A percentile compares a stretch with the other conserved stretches of the same genome.
These are phyloP conservation scores for Cyprinus carpio DNA, from an alignment of 2,113 vertebrate genomes.

Conservation along the genomic window DNA sequence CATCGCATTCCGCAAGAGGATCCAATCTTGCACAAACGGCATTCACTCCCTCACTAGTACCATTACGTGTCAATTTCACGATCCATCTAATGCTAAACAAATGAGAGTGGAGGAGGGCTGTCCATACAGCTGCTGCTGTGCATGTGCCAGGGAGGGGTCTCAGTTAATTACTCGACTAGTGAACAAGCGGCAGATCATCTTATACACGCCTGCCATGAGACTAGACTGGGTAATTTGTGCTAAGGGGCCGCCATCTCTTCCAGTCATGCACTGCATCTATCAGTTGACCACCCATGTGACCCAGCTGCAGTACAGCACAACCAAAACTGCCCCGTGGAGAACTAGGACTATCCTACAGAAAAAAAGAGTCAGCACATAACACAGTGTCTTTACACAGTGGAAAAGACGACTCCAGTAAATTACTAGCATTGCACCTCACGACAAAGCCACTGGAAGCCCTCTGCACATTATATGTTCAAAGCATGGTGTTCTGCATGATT, in stretches of 20 bases:
- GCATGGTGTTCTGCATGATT: slow-evolving; percentile 53
- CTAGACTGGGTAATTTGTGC: slow-evolving; percentile 27
- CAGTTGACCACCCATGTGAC: slow-evolving; percentile 6
- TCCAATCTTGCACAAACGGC: neutral
- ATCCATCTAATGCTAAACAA: slow-evolving; percentile 43
- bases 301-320: neutral
- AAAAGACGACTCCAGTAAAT: neutral
- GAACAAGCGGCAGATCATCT: slow-evolving; percentile 33
- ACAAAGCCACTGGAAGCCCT: neutral
- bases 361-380: slow-evolving; percentile 1
- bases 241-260: slow-evolving; percentile 34
- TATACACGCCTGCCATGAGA: slow-evolving; percentile 45
- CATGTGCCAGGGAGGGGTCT: slow-evolving; percentile 45
- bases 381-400: neutral
- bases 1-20: neutral
- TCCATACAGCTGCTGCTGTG: slow-evolving; percentile 50
- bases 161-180: slow-evolving; percentile 59
- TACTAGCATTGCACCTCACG: neutral
- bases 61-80: slow-evolving; percentile 28
- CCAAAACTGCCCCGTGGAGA: slow-evolving; percentile 1
- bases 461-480: slow-evolving; percentile 26
- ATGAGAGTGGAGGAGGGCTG: slow-evolving; percentile 20
- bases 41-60: slow-evolving; percentile 27
- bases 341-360: neutral
- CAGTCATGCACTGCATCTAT: slow-evolving; percentile 22